A percentile compares a stretch with the other conserved stretches of the same genome.
phyloP scores from a whole-genome alignment of 2,888 invertebrate species.

The Limnephilus auricula region DNA sequence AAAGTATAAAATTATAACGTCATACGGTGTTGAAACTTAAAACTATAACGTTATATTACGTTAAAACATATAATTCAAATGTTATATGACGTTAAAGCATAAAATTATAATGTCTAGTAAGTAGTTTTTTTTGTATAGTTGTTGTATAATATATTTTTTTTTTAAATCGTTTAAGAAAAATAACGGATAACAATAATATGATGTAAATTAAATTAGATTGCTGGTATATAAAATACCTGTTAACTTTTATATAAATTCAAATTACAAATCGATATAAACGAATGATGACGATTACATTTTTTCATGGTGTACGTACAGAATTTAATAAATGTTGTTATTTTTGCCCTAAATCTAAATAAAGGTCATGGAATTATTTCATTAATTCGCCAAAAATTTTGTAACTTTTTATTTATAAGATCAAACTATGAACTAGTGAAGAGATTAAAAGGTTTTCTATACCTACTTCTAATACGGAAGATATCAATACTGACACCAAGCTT shows the following conservation, averaged over 20 bases:
- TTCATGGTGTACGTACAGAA: not conserved
- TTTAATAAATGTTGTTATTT: not conserved
- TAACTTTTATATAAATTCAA: not conserved
- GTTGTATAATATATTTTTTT: no score
- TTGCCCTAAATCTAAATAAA: not conserved
- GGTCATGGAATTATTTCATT: not conserved
- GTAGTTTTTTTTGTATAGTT: no score
- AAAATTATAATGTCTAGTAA: no score
- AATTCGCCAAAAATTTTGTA: not conserved
- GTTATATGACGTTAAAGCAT: no score
- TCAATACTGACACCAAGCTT: not conserved
- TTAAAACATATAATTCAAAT: no score
- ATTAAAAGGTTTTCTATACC: not conserved
- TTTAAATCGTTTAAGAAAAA: no score
- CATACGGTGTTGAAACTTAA: no score
- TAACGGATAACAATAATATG: no score
- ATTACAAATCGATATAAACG: not conserved
- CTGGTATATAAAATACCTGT: not conserved
- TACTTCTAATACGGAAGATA: not conserved
- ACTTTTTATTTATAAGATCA: not conserved
- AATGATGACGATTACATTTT: not conserved
- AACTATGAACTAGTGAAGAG: no score
- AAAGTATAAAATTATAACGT: no score
- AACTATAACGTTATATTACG: no score
- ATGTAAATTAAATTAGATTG: no score